Conservation (phyloP, 2,888 invertebrate genomes). For the Tenthredo notha region DNA sequence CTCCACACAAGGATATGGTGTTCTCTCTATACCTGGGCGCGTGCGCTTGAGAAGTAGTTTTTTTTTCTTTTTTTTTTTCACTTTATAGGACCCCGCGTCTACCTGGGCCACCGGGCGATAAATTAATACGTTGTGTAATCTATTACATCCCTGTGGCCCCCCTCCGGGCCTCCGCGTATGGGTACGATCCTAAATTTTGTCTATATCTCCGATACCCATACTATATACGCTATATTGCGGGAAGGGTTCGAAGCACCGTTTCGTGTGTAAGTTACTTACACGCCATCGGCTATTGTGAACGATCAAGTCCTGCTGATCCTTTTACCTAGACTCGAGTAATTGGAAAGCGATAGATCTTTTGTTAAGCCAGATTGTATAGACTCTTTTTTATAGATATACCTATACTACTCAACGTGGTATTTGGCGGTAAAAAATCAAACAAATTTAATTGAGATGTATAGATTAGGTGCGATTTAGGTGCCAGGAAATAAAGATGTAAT, state of each 20-base stretch:
- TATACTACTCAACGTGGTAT: background rate
- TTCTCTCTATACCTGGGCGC: constrained; percentile 45
- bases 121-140: constrained; percentile 54
- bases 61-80: constrained; percentile 20
- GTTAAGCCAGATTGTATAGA: background rate
- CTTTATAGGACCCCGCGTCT: constrained; percentile 34
- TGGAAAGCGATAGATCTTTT: constrained; percentile 48
- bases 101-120: constrained; percentile 45
- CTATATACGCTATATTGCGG: background rate
- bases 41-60: constrained; percentile 37
- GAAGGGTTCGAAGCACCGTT: constrained; percentile 35
- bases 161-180: background rate
- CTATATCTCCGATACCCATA: background rate
- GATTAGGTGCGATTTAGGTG: background rate
- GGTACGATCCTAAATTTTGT: constrained; percentile 9
- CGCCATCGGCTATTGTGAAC: constrained; percentile 40
- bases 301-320: constrained; percentile 49
- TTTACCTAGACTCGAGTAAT: constrained; percentile 38
- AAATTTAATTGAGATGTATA: constrained; percentile 23
- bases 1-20: background rate
- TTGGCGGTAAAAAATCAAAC: background rate
- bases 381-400: background rate
- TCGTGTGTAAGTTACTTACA: constrained; percentile 44
- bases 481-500: background rate
- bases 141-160: constrained; percentile 27